Evolutionary conservation across 2,797 vertebrate species (phyloP).

Genomic region (Ctenopoma kingsleyae): DNA sequence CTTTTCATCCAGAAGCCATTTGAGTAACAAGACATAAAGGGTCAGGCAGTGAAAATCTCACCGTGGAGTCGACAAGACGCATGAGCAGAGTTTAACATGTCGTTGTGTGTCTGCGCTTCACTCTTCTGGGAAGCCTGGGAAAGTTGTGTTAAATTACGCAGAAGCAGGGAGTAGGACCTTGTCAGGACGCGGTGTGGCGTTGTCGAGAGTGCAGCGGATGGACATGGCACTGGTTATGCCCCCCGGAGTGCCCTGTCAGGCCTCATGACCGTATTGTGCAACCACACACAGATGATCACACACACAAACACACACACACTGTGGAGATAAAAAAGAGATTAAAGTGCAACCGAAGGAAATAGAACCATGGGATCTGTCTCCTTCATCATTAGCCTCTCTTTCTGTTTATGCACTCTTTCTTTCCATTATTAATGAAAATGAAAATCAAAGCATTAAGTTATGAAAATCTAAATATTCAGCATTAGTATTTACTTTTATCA

Average conservation of each 20-base stretch:
- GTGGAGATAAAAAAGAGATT: slow-evolving; percentile 26
- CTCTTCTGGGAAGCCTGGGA: slow-evolving; percentile 63
- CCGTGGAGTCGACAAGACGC: slow-evolving; percentile 59
- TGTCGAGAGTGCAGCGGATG: slow-evolving; percentile 71
- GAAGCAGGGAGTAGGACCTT: slow-evolving; percentile 81
- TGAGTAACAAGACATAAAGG: slow-evolving; percentile 56
- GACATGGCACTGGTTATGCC: slow-evolving; percentile 84
- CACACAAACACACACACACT: slow-evolving; percentile 23
- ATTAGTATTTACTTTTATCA: neutral
- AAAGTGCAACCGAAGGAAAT: slow-evolving; percentile 27
- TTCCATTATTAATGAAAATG: neutral
- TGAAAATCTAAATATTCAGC: too few species aligned
- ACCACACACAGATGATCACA: slow-evolving; percentile 34
- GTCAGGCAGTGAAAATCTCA: slow-evolving; percentile 47
- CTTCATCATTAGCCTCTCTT: slow-evolving; percentile 14
- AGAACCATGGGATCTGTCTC: slow-evolving; percentile 3
- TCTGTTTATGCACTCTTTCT: slow-evolving; percentile 8
- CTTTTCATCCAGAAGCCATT: slow-evolving; percentile 33
- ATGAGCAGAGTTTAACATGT: slow-evolving; percentile 74
- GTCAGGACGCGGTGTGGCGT: slow-evolving; percentile 79
- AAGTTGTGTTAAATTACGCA: slow-evolving; percentile 87
- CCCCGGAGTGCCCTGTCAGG: slow-evolving; percentile 84
- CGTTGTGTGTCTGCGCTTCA: slow-evolving; percentile 64
- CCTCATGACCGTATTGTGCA: slow-evolving; percentile 80
- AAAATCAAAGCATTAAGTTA: neutral